These are phyloP conservation scores for Calidris pygmaea DNA, from an alignment of 2,113 vertebrate species.

Conservation along the genomic window DNA sequence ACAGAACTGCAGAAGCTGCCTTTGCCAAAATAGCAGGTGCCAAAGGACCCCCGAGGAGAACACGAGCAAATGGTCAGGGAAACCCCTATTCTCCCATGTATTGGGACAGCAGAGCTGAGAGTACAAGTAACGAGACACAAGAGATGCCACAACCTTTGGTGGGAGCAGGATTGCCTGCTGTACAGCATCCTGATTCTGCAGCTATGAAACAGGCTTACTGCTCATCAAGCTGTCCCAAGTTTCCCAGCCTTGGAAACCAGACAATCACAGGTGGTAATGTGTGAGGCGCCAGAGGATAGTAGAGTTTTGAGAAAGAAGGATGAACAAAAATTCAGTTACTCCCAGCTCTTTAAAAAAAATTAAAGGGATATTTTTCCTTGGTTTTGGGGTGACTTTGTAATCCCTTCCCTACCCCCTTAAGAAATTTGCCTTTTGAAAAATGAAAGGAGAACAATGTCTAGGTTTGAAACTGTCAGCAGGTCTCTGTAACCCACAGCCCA, in stretches of 20 bases:
- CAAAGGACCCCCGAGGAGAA: background rate
- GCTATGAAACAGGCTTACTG: background rate
- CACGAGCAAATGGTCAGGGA: background rate
- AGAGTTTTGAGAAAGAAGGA: background rate
- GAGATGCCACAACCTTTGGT: background rate
- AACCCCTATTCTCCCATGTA: background rate
- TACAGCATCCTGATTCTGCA: background rate
- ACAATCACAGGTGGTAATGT: background rate
- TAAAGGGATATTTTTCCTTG: background rate
- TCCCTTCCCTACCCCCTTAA: background rate
- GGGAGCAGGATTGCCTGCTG: background rate
- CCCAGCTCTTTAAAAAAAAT: background rate
- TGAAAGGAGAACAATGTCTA: conserved; percentile 3
- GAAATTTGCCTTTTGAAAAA: background rate
- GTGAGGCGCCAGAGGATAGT: background rate
- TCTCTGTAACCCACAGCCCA: background rate
- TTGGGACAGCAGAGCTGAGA: accelerated
- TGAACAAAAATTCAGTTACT: background rate
- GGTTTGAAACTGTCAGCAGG: background rate
- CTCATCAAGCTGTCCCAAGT: background rate
- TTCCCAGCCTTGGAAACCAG: background rate
- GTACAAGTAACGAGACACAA: accelerated
- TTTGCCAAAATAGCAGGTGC: background rate
- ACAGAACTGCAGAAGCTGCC: background rate
- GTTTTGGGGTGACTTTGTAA: background rate